Evolutionary conservation across 2,113 vertebrate genomes (phyloP), one percentile per base, ranked within the genome.

Genomic region (Ifrita kowaldi): DNA sequence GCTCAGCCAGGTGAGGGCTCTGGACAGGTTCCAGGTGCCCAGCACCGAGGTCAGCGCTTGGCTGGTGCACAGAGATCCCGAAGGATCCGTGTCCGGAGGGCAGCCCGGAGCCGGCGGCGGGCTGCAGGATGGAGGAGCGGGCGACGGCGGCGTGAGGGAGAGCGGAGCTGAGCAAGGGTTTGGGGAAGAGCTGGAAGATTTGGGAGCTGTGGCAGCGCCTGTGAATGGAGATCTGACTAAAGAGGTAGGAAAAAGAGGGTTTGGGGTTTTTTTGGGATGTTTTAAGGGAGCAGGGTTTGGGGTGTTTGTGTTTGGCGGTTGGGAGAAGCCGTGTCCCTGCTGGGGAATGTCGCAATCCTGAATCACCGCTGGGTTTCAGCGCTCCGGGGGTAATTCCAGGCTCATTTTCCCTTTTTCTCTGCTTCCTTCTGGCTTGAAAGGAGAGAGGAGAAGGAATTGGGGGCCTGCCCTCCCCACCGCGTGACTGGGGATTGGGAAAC

Each of bases 1-100:
- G 89, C 98, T 99, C 95, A 99, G 98, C 98, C 99, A 99, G 97
- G 99, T 99, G 97, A 98, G 99, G 96, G 99, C 99, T 62, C 98
- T 99, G 98, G 98, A 99, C 98, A 97, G 99, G 95, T 95, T 99
- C 90, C 98, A 97, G 32, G 99, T 99, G 97, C 99, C 99, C 87
- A 99, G 97, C 95, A 98, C 99, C 1, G 98, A 99, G 97, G 97
- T 99, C 85, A 99, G 96, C 24, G 98, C 99, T 89, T 99, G 99
- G 99, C 94, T 99, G 96, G 99, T 99, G 88, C 99, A 99, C 96
- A 97, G 99, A 21, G 99, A 99, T 94, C 98, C 99, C 8, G 99
- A 99, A 67, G 98, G 98, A 50, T 98, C 99, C 89, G 99, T 99
- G 77, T 97, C 99, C 11, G 97, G 98, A 23, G 96, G 98, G 59